Conservation (phyloP, 2,797 vertebrate species). For the Urophycis tenuis region DNA sequence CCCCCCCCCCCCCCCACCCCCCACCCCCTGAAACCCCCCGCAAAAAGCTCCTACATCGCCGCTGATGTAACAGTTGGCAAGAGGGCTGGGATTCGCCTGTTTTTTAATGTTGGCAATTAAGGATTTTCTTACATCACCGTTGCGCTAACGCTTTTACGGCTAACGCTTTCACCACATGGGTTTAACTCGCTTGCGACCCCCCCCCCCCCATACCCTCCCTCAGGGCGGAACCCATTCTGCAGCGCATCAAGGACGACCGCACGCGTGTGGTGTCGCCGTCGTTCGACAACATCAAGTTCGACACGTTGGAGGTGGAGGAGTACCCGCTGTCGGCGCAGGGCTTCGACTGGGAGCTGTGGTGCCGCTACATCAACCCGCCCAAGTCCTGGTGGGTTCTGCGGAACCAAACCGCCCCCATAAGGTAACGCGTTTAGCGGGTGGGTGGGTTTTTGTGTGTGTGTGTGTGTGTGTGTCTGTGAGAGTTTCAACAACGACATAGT, state of each 20-base stretch:
- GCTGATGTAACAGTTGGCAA: background rate
- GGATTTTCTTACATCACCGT: background rate
- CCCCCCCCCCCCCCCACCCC: background rate
- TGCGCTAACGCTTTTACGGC: background rate
- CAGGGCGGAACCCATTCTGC: slow-evolving; percentile 92
- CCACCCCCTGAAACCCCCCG: background rate
- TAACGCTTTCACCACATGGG: background rate
- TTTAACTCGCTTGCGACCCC: background rate
- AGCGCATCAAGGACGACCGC: slow-evolving; percentile 87
- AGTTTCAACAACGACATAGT: too few relatives aligned
- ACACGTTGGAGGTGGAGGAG: slow-evolving; percentile 93
- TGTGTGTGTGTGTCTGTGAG: too few relatives aligned
- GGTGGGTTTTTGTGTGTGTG: too few relatives aligned
- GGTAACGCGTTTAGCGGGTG: slow-evolving; percentile 62
- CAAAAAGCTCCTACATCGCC: background rate
- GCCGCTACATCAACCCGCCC: slow-evolving; percentile 91
- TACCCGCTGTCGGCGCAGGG: slow-evolving; percentile 92
- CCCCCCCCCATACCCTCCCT: background rate
- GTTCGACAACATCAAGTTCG: slow-evolving; percentile 96
- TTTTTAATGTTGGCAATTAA: background rate
- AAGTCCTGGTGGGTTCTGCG: slow-evolving; percentile 91
- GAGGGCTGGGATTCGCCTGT: background rate
- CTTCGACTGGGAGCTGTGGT: slow-evolving; percentile 98
- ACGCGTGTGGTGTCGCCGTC: slow-evolving; percentile 90
- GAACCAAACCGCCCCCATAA: slow-evolving; percentile 90